These are phyloP conservation scores for Agrochola litura DNA, from an alignment of 2,888 invertebrate genomes.

Conservation along the genomic window DNA sequence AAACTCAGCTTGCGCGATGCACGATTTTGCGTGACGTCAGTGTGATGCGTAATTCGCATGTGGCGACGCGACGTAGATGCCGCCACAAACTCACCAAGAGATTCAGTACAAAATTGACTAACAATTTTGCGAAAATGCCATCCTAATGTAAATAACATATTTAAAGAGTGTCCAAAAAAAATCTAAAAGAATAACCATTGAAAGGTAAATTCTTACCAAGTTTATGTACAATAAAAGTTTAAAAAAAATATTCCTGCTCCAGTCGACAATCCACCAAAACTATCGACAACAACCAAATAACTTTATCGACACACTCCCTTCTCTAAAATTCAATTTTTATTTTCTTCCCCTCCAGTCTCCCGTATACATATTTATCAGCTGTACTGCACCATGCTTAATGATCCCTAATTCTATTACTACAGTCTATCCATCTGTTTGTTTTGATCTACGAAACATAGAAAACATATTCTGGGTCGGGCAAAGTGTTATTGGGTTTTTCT, in stretches of 20 bases:
- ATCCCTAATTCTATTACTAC: slow-evolving; percentile 76
- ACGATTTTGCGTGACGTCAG: too few species aligned
- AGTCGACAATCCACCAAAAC: not conserved
- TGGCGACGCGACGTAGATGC: too few species aligned
- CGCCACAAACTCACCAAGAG: not conserved
- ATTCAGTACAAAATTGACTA: not conserved
- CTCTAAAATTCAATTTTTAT: slow-evolving; percentile 73
- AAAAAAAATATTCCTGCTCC: not conserved
- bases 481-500: too few species aligned
- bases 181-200: not conserved
- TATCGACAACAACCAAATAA: slow-evolving; percentile 21
- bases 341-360: slow-evolving; percentile 59
- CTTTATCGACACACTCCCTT: slow-evolving; percentile 59
- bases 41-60: too few species aligned
- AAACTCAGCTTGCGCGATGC: too few species aligned
- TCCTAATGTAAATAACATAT: too few species aligned
- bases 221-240: too few species aligned
- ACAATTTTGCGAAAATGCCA: not conserved
- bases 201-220: too few species aligned
- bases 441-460: slow-evolving; percentile 37
- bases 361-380: slow-evolving; percentile 78
- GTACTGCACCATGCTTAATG: slow-evolving; percentile 71
- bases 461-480: not conserved
- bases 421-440: slow-evolving; percentile 54
- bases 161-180: too few species aligned